These are phyloP conservation scores for Aurelia sp. DNA, from an alignment of 30 jellyfish, hydroid and myxozoan species.

Conservation along the genomic window DNA sequence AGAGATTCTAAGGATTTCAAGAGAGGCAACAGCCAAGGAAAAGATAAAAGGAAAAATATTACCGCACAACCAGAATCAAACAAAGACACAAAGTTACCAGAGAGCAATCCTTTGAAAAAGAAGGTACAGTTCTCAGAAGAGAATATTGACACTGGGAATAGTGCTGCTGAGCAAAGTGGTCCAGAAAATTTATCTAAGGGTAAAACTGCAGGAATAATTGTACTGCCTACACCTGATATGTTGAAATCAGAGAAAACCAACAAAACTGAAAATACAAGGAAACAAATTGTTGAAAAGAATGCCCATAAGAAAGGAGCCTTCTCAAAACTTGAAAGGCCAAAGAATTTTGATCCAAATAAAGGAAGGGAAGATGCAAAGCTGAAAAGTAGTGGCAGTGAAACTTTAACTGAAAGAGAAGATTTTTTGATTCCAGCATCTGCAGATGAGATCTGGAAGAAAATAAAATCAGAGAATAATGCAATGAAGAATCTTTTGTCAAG, in stretches of 20 bases:
- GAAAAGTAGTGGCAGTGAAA: neutral
- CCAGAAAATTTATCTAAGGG: neutral
- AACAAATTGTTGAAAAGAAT: neutral
- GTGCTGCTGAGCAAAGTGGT: neutral
- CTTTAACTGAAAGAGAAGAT: neutral
- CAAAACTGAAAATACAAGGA: neutral
- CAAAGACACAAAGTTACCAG: neutral
- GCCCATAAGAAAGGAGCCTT: neutral
- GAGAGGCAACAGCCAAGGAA: neutral
- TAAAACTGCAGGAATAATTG: slow-evolving; percentile 60
- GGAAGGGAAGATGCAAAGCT: slow-evolving; percentile 22
- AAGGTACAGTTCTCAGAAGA: slow-evolving; percentile 21
- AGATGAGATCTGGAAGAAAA: slow-evolving; percentile 28
- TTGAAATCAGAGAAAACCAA: neutral
- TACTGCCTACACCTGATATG: slow-evolving; percentile 48
- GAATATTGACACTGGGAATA: neutral
- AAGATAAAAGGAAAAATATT: neutral
- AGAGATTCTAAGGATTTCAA: no score
- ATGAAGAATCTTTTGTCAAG: slow-evolving; percentile 45
- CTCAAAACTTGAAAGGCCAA: slow-evolving; percentile 31
- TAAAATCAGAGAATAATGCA: slow-evolving; percentile 8
- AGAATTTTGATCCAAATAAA: slow-evolving; percentile 6
- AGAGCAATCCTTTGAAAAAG: no score
- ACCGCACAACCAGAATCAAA: neutral
- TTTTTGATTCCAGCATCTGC: slow-evolving; percentile 18